Base-by-base conservation (phyloP, 2,113 vertebrate species). In the Proterorhinus semilunaris region DNA sequence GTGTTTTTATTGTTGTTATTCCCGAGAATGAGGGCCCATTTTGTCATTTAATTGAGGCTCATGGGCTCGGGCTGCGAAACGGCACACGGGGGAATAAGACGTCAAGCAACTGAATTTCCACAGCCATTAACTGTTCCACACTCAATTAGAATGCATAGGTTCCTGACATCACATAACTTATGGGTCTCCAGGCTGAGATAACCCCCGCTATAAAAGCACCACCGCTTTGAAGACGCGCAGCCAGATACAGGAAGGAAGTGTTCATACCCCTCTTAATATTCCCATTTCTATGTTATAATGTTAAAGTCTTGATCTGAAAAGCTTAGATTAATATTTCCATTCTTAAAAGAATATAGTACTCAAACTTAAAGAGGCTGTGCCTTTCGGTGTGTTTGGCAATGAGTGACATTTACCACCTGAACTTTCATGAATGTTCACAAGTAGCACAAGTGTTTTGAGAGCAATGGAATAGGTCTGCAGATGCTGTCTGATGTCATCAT, bases 71-170 rank as follows among this genome's bases (percentile, higher is more conserved):
- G 86, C 82, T 83, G 78, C 49, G 79, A 89, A 92, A 92, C 50
- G 62, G 84, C 82, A 69, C 91, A 84, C 90, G 0, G 66, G 92
- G 92, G 93, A 93, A 87, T 90, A 87, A 83, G 84, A 89, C 85
- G 78, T 92, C 89, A 91, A 88, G 90, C 83, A 78, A 83, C 87
- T 92, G 92, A 90, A 91, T 92, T 92, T 92, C 89, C 87, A 86
- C 82, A 80, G 81, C 89, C 91, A 92, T 93, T 93, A 94, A 92
- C 78, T 86, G 88, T 90, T 89, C 91, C 87, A 86, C 88, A 87
- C 89, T 92, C 91, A 93, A 93, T 94, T 94, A 94, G 91, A 93
- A 92, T 94, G 90, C 91, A 92, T 92, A 89, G 91, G 88, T 91
- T 91, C 91, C 89, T 93, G 92, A 93, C 91, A 86, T 90, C 86